A percentile compares a stretch with the other conserved stretches of the same genome.
Conservation (phyloP, 2,888 invertebrate genomes). For the Lochmaea capreae region DNA sequence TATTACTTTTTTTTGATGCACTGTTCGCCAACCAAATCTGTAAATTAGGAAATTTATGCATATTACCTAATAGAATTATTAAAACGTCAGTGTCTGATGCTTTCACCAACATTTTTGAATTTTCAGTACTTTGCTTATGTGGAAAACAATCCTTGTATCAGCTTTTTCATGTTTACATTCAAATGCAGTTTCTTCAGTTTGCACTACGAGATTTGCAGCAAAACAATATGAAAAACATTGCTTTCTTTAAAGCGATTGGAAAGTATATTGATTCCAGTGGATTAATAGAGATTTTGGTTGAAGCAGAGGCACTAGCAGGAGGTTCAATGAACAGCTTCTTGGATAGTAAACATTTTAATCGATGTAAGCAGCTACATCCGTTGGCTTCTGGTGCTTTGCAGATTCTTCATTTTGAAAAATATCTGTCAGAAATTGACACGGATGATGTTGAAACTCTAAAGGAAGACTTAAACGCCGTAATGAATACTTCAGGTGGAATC, state of each 20-base stretch:
- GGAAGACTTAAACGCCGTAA: neutral
- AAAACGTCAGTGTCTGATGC: too few species aligned
- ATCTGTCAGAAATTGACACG: neutral
- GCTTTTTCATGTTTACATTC: too few species aligned
- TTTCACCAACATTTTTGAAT: too few species aligned
- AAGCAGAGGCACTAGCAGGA: slow-evolving; percentile 52
- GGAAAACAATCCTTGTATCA: too few species aligned
- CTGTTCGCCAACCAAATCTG: slow-evolving; percentile 13
- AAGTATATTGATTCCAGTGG: slow-evolving; percentile 57
- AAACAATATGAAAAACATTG: too few species aligned
- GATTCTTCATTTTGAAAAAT: neutral
- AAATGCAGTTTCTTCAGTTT: too few species aligned
- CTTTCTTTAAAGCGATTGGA: slow-evolving; percentile 57
- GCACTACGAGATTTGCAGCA: too few species aligned
- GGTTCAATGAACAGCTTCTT: slow-evolving; percentile 20
- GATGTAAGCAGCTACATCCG: neutral
- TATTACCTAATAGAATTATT: too few species aligned
- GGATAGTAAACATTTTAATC: neutral
- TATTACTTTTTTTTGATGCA: slow-evolving; percentile 6
- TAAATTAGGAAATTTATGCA: too few species aligned
- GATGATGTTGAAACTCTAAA: neutral
- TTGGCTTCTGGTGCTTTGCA: neutral
- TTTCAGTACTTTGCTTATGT: too few species aligned
- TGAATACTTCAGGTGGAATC: too few species aligned
- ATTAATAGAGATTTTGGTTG: slow-evolving; percentile 53